Conservation (phyloP, 2,888 invertebrate species). For the Congeria kusceri region DNA sequence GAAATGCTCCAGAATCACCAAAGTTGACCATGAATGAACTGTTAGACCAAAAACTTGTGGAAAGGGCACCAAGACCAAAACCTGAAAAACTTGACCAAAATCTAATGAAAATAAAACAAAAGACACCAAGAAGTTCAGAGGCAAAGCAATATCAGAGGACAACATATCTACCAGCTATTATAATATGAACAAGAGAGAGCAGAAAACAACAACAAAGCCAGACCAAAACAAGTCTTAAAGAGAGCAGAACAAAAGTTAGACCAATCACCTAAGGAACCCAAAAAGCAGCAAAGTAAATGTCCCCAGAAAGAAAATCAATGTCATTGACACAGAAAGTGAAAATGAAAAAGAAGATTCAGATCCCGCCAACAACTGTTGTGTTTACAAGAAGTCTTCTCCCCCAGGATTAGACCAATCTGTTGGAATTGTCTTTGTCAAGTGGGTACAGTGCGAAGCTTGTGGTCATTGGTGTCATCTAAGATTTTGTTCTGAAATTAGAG, state of each 20-base stretch:
- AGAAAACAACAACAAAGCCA: too few relatives aligned
- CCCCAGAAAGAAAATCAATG: neutral
- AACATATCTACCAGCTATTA: too few relatives aligned
- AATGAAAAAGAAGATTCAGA: neutral
- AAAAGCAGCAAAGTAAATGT: neutral
- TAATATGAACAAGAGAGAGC: too few relatives aligned
- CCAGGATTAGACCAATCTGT: neutral
- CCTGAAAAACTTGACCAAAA: neutral
- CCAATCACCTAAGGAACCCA: neutral
- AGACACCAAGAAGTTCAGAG: too few relatives aligned
- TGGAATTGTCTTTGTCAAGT: constrained; percentile 15
- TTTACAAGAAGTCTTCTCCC: neutral
- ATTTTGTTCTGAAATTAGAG: too few relatives aligned
- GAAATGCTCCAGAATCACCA: neutral
- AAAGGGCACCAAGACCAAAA: neutral
- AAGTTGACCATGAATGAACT: neutral
- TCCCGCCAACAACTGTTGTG: neutral
- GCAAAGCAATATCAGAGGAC: too few relatives aligned
- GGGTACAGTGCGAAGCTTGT: too few relatives aligned
- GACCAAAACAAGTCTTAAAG: too few relatives aligned
- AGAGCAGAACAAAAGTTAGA: too few relatives aligned
- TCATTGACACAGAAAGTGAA: neutral
- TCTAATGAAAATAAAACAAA: neutral
- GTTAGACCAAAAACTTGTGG: neutral
- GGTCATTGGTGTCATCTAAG: too few relatives aligned